Percentiles rank a stretch among this genome's conserved stretches.
Conservation (phyloP, 2,113 vertebrate species). For the Panthera tigris region DNA sequence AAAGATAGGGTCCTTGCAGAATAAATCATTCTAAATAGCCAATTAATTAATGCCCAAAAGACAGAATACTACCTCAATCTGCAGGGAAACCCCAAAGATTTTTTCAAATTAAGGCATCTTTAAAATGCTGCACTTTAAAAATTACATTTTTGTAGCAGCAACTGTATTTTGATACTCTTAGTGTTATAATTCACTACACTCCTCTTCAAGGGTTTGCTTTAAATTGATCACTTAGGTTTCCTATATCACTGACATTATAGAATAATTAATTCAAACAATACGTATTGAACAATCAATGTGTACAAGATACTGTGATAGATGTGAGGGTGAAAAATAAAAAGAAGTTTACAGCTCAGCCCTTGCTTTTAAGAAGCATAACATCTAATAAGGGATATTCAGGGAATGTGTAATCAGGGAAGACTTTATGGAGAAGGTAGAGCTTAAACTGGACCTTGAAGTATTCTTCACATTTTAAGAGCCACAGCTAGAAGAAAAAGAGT, state of each 20-base stretch:
- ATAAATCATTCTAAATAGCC: neutral
- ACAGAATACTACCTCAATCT: neutral
- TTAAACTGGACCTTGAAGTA: neutral
- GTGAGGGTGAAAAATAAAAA: neutral
- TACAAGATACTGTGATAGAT: neutral
- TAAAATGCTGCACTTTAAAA: neutral
- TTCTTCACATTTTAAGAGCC: slow-evolving; percentile 13
- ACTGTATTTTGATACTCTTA: neutral
- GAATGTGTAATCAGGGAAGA: neutral
- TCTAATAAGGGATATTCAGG: neutral
- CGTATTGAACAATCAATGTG: neutral
- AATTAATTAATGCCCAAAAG: neutral
- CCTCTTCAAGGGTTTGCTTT: neutral
- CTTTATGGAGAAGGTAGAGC: neutral
- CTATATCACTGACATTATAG: neutral
- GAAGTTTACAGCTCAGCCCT: neutral
- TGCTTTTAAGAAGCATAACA: neutral
- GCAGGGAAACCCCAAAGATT: neutral
- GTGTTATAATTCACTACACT: neutral
- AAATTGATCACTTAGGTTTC: neutral
- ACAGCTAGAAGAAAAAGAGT: neutral
- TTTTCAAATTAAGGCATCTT: neutral
- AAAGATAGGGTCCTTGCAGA: neutral
- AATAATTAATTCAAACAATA: slow-evolving; percentile 27
- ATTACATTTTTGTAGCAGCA: neutral